Evolutionary conservation across 2,113 vertebrate species (phyloP), one percentile per base, ranked within the genome.

Genomic region (Dromiciops gliroides): DNA sequence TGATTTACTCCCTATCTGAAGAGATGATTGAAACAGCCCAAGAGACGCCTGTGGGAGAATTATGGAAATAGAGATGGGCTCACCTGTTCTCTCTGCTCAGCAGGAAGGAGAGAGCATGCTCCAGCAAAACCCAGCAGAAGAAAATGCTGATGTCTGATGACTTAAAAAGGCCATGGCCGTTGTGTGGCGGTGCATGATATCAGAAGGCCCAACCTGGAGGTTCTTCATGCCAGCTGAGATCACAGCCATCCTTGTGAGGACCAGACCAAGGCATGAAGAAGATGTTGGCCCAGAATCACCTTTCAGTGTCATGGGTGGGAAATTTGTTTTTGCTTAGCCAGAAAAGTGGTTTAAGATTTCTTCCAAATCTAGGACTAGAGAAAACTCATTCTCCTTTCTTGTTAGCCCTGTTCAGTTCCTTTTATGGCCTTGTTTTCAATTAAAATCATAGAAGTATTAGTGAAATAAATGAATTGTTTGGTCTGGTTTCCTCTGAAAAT

Each of bases 21-120:
- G 96, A 98, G 0, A 94, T 96, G 11, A 98, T 99, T 26, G 90
- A 50, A 28, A 88, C 95, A 0, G 98, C 98, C 1, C 96, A 98
- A 22, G 94, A 98, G 60, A 97, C 96, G 92, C 98, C 99, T 0
- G 95, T 99, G 1, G 99, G 97, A 94, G 98, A 99, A 75, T 99
- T 99, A 1, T 99, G 99, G 99, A 99, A 98, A 50, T 99, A 95
- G 94, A 2, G 5, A 9, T 11, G 10, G 26, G 44, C 9, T 23
- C 4, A 0, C n/a, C 48, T 23, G 2, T 8, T 9, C 24, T 89
- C 50, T n/a, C 25, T 51, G 44, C 16, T 49, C 44, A 11, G 11
- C 23, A 25, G 6, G 48, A 28, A 28, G 50, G 31, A 44, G 4
- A 5, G 56, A 31, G 60, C 37, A 7, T 0, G 4, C 60, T 12